Base-by-base conservation (phyloP, 1,140 invertebrate genomes). In the Drosophila repletoides region DNA sequence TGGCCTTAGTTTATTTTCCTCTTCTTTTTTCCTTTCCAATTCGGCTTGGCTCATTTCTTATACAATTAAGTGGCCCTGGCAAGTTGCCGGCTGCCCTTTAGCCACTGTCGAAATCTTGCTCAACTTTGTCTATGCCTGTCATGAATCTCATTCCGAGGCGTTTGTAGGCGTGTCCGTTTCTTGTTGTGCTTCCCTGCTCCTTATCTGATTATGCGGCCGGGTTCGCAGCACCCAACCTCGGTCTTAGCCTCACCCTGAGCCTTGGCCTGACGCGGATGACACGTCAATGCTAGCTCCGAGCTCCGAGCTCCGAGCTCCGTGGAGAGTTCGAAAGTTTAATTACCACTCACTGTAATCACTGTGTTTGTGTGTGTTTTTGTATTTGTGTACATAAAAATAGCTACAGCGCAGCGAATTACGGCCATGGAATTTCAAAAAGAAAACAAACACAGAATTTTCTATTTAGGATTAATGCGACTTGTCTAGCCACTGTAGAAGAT, bases 251-350 rank as follows among this genome's bases (percentile, higher is more conserved):
- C n/a, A n/a, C n/a, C n/a, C n/a, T 43, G 9, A 12, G 43, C 6
- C 46, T 22, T 15, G 36, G 34, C 21, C 48, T 61, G 64, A 46
- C 55, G 68, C 49, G 64, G 65, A 73, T 83, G 79, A 84, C 79
- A 77, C 79, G 74, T 84, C 79, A 86, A 79, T 65, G 72, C 58
- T 63, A 72, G 70, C 49, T n/a, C n/a, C n/a, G n/a, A n/a, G n/a
- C n/a, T n/a, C n/a, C n/a, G n/a, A n/a, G n/a, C n/a, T n/a, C n/a
- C n/a, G n/a, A n/a, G n/a, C 40, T 10, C 75, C 68, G 40, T 69
- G 49, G 75, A 75, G 68, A 88, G 86, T 84, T 77, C 72, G 67
- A 88, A 88, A 88, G 72, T 88, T 88, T 88, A 88, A 88, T 88
- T 88, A 86, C 76, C 76, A 80, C 76, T 72, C 65, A 46, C 56